Base-by-base conservation (phyloP, 2,888 invertebrate species). In the Drosophila cognata region DNA sequence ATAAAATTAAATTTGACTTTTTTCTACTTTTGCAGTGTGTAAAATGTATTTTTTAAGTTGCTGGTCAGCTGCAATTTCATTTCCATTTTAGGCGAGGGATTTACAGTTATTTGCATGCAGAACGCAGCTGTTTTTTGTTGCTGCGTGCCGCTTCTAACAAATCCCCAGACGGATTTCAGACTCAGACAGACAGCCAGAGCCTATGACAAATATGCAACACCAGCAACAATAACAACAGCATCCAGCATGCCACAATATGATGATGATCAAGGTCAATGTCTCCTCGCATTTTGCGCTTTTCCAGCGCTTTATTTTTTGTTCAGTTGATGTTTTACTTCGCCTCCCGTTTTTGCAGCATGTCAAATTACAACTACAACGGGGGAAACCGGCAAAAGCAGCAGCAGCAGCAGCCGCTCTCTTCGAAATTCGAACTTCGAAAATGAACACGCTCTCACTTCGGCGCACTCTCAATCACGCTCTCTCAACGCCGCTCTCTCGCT, bases 181-280 rank as follows among this genome's bases (percentile, higher is more conserved):
- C n/a, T 13, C 64, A 52, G 65, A 58, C 72, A 46, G 58, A 46
- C 56, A 28, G 31, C 53, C 48, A 59, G 41, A 60, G 36, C 51
- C 50, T 56, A 69, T 71, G 69, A 76, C 71, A 80, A 80, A 65
- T 60, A 60, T 76, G 63, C 81, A 78, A 36, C 58, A 69, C 16
- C 60, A 71, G 59, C 63, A 69, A 29, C 41, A 63, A 48, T 21
- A 35, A 48, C 28, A 66, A 52, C 57, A 64, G 31, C 52, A 77
- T 56, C 58, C 46, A 79, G 51, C 76, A 69, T 66, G 74, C 78
- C 78, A 71, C 79, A 72, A 84, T 69, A 71, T 74, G 82, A 65
- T 75, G 84, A 65, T 69, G 81, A 90, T 90, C 90, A 87, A 87
- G 87, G 87, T 88, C 87, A 88, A 88, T 88, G 87, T 90, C 89